A percentile compares a stretch with the other conserved stretches of the same genome.
phyloP scores from a whole-genome alignment of 2,888 invertebrate genomes.

The Actias luna region DNA sequence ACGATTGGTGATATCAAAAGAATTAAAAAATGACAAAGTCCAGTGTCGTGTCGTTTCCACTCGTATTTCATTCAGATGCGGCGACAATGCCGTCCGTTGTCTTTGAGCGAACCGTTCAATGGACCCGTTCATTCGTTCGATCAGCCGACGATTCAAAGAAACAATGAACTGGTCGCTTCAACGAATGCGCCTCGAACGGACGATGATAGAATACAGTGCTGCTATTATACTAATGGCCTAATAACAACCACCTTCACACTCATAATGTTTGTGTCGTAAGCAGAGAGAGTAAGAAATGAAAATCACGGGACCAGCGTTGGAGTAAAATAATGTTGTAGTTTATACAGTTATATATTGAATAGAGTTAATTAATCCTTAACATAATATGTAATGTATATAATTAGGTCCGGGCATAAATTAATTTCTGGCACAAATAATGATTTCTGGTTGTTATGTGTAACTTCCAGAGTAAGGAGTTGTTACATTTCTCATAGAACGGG shows the following conservation, averaged over 20 bases:
- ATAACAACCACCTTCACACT: background rate
- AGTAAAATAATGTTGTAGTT: background rate
- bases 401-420: too few species aligned
- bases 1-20: background rate
- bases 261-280: background rate
- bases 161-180: constrained; percentile 49
- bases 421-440: too few species aligned
- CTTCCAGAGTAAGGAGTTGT: too few species aligned
- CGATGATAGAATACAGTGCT: constrained; percentile 25
- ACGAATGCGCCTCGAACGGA: constrained; percentile 38
- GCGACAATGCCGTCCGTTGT: constrained; percentile 55
- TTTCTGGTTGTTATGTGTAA: too few species aligned
- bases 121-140: constrained; percentile 43
- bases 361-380: too few species aligned
- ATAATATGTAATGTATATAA: too few species aligned
- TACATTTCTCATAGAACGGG: too few species aligned
- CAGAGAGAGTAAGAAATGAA: background rate
- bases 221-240: constrained; percentile 11
- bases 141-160: constrained; percentile 46
- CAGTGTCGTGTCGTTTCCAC: constrained; percentile 39
- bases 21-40: background rate
- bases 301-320: background rate
- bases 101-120: constrained; percentile 49
- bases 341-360: too few species aligned
- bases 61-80: constrained; percentile 43